phyloP scores from a whole-genome alignment of 1,140 invertebrate species.

The Campodea augens region DNA sequence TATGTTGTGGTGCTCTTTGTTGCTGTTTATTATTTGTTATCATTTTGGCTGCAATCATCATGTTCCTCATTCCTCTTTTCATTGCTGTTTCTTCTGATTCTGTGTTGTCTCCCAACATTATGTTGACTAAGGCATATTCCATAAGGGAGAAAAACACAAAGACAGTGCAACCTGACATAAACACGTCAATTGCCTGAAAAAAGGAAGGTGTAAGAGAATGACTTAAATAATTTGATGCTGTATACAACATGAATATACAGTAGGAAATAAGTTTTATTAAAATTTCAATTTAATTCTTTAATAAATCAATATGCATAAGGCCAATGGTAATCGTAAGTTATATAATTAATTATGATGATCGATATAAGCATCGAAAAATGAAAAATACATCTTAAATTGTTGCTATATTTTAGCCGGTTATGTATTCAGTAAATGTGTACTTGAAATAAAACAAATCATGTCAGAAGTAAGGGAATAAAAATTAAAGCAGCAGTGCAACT shows the following conservation, averaged over 20 bases:
- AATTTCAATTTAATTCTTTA: no score
- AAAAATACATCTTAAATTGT: no score
- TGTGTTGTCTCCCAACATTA: slow-evolving; percentile 57
- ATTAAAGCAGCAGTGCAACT: no score
- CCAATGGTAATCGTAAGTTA: background rate
- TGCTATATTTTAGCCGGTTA: no score
- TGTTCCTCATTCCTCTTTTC: slow-evolving; percentile 9
- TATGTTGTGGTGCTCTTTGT: background rate
- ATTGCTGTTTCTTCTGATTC: slow-evolving; percentile 23
- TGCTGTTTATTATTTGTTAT: background rate
- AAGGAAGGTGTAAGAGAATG: no score
- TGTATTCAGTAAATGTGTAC: no score
- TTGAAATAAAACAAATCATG: no score
- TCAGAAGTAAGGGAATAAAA: no score
- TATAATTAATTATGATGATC: no score
- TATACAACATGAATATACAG: background rate
- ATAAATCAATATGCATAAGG: background rate
- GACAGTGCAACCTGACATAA: slow-evolving; percentile 83
- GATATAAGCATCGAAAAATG: no score
- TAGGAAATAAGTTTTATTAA: no score
- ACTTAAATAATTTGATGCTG: background rate
- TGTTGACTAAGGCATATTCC: slow-evolving; percentile 81
- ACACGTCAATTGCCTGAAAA: slow-evolving; percentile 57
- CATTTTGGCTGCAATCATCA: background rate
- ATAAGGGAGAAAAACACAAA: slow-evolving; percentile 83